Base-by-base conservation (phyloP, 1,140 invertebrate genomes). In the Geopemphigus sp. region DNA sequence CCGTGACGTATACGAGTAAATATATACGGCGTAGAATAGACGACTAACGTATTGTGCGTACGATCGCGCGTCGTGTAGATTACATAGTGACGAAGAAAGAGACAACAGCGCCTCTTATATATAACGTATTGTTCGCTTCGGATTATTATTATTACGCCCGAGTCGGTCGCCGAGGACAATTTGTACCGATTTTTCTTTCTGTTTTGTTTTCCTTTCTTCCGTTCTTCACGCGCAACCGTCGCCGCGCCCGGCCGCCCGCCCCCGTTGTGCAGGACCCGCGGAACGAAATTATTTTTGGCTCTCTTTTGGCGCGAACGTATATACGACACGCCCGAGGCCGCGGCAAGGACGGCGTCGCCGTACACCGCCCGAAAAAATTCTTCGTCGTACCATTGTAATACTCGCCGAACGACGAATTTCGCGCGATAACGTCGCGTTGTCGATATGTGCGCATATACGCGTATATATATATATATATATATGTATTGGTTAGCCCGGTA, bases 211-310 rank as follows among this genome's bases (percentile, higher is more conserved):
- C 57, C 39, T 63, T 50, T 63, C 74, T 63, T 78, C 57, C 39
- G 63, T 50, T 63, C n/a, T 78, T 59, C 26, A 17, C 68, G 24
- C 6, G 47, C 50, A 50, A 8, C 1, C 68, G 26, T 26, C 45
- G 39, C 74, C 17, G 26, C 47, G 11, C 50, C 68, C 68, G 68
- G 5, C 39, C 64, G n/a, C 47, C 50, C 47, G 63, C 54, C 29
- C n/a, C 57, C 39, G 63, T 78, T 78, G 74, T 78, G 56, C 32
- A 47, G 56, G 57, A 56, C 72, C 32, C 8, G 32, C 32, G 32
- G 8, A 39, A 45, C 32, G 59, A 76, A 76, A 76, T 76, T 45
- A 74, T 76, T 47, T 50, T 59, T 61, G 74, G 74, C 74, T 78
- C 61, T 78, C 74, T 78, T 78, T 78, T 47, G 39, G 57, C 57